Percentiles rank a stretch among this genome's conserved stretches.
Conservation (phyloP, 2,888 invertebrate species). For the Ochropleura leucogaster region DNA sequence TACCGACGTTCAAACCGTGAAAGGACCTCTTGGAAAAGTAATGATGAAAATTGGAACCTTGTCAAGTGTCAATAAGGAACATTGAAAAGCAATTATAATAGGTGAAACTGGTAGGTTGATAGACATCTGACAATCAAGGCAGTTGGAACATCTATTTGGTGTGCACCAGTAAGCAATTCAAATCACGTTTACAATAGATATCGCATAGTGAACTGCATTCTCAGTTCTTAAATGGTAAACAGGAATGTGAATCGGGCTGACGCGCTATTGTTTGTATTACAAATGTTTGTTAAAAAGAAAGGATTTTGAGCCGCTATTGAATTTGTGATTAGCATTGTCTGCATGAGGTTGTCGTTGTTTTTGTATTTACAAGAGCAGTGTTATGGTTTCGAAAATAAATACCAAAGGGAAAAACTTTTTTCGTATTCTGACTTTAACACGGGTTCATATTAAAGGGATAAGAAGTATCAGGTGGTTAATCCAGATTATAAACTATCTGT, state of each 20-base stretch:
- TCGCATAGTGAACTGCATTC: neutral
- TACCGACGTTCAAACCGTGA: neutral
- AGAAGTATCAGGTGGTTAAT: too few relatives aligned
- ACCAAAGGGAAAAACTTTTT: neutral
- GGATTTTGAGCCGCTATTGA: neutral
- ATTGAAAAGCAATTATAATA: conserved; percentile 18
- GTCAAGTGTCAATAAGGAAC: conserved; percentile 27
- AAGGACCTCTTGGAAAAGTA: conserved; percentile 7
- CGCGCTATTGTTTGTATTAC: conserved; percentile 17
- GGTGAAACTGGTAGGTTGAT: neutral
- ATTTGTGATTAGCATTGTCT: conserved; percentile 6
- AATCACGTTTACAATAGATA: conserved; percentile 38
- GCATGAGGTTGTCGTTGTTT: neutral
- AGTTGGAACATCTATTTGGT: neutral
- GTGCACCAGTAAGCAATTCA: neutral
- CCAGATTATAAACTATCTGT: too few relatives aligned
- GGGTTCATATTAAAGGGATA: too few relatives aligned
- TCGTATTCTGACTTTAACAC: too few relatives aligned
- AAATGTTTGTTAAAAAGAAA: neutral
- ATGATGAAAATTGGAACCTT: conserved; percentile 7
- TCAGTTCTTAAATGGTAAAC: conserved; percentile 6
- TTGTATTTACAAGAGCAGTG: neutral
- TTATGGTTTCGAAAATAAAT: neutral
- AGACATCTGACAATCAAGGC: conserved; percentile 34
- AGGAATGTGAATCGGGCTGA: conserved; percentile 15